phyloP scores from a whole-genome alignment of 2,797 vertebrate genomes.

The Propithecus deckenii region DNA sequence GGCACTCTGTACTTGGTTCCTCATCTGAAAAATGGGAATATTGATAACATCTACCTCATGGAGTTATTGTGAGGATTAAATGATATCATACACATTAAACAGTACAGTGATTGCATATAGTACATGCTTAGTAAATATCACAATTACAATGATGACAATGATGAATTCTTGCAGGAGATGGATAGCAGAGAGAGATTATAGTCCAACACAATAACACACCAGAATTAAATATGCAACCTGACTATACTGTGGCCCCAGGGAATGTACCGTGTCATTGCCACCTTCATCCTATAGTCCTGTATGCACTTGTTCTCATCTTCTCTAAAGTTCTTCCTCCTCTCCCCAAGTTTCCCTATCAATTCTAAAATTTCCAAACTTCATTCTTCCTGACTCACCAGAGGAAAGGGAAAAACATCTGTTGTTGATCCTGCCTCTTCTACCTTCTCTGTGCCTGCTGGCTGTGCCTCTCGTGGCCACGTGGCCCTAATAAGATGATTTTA shows the following conservation, averaged over 20 bases:
- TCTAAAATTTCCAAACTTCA: neutral
- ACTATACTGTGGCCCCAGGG: neutral
- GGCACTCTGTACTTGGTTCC: neutral
- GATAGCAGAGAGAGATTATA: neutral
- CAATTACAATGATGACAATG: neutral
- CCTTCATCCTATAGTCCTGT: neutral
- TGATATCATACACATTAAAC: neutral
- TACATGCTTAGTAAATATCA: neutral
- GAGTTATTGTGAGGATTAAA: neutral
- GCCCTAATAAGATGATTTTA: conserved; percentile 49
- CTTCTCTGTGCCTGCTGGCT: neutral
- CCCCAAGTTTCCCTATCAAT: neutral
- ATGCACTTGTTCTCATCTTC: neutral
- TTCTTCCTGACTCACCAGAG: neutral
- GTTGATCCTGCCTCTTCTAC: neutral
- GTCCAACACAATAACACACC: neutral
- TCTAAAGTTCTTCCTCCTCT: neutral
- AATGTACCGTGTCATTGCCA: neutral
- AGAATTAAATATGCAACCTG: neutral
- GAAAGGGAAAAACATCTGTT: neutral
- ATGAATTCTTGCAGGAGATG: neutral
- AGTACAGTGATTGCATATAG: neutral
- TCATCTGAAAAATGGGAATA: neutral
- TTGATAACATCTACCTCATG: neutral
- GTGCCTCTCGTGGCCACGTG: neutral